Evolutionary conservation across 2,888 invertebrate species (phyloP).

Genomic region (Galerucella nymphaeae): DNA sequence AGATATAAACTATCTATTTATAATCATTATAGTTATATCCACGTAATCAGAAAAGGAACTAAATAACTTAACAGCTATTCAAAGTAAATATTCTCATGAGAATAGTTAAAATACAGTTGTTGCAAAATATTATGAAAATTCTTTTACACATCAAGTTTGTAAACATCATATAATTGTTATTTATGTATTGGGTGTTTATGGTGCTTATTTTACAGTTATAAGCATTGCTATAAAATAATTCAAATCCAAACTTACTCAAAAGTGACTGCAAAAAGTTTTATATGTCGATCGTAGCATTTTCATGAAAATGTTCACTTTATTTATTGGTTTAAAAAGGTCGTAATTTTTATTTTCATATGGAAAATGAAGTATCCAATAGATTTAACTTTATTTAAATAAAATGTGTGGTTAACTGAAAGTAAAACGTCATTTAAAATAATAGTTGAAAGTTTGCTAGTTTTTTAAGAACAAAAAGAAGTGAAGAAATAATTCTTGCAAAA

Average conservation of each 20-base stretch:
- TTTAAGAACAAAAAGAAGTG: no score
- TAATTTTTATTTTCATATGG: no score
- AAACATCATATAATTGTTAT: constrained; percentile 14
- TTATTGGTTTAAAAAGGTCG: no score
- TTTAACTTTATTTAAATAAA: no score
- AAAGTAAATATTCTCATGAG: constrained; percentile 23
- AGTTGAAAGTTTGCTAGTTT: no score
- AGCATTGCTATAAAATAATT: background rate
- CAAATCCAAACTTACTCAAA: background rate
- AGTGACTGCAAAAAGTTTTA: no score
- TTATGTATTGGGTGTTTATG: background rate
- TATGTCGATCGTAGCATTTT: no score
- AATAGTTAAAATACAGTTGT: constrained; percentile 5
- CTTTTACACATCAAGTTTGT: constrained; percentile 8
- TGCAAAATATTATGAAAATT: constrained; percentile 5
- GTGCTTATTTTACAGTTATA: background rate
- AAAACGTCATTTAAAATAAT: no score
- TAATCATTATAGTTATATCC: constrained; percentile 17
- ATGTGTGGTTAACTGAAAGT: no score
- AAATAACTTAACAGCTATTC: constrained; percentile 9
- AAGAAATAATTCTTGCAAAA: no score
- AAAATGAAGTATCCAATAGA: no score
- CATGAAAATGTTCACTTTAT: no score
- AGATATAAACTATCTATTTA: constrained; percentile 30
- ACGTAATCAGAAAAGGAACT: constrained; percentile 29